Evolutionary conservation across 2,888 invertebrate species (phyloP).

Genomic region (Rhagonycha lutea): DNA sequence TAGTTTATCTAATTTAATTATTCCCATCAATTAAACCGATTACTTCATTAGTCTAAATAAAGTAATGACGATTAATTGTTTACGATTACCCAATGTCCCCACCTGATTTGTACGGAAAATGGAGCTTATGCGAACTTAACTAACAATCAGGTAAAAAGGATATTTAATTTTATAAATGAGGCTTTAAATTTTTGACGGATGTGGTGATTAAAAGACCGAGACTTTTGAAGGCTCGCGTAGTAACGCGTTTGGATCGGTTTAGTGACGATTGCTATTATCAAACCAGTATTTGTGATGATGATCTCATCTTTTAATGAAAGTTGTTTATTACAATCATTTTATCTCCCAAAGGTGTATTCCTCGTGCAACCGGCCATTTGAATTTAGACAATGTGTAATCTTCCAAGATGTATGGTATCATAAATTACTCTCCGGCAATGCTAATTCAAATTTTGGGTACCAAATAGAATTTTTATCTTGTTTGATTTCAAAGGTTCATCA

Average conservation of each 20-base stretch:
- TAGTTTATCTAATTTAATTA: background rate
- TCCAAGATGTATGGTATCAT: background rate
- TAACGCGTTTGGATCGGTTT: background rate
- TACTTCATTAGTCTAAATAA: background rate
- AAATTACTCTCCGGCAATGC: background rate
- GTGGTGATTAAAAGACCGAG: background rate
- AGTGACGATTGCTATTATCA: conserved; percentile 30
- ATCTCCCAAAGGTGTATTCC: conserved; percentile 31
- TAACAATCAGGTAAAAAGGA: background rate
- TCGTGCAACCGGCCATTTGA: conserved; percentile 7
- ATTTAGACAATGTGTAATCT: background rate
- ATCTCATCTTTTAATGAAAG: conserved; percentile 47
- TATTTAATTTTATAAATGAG: background rate
- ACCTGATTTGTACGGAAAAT: background rate
- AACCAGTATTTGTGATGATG: conserved; percentile 45
- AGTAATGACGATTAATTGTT: background rate
- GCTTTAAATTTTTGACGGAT: background rate
- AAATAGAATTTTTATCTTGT: background rate
- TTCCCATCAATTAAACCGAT: background rate
- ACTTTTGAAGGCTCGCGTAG: background rate
- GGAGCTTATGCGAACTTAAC: background rate
- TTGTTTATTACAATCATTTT: conserved; percentile 41
- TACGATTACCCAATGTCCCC: background rate
- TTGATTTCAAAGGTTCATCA: background rate
- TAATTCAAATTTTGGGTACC: background rate